Evolutionary conservation across 2,797 vertebrate genomes (phyloP).

Genomic region (Pseudochirops corinnae): DNA sequence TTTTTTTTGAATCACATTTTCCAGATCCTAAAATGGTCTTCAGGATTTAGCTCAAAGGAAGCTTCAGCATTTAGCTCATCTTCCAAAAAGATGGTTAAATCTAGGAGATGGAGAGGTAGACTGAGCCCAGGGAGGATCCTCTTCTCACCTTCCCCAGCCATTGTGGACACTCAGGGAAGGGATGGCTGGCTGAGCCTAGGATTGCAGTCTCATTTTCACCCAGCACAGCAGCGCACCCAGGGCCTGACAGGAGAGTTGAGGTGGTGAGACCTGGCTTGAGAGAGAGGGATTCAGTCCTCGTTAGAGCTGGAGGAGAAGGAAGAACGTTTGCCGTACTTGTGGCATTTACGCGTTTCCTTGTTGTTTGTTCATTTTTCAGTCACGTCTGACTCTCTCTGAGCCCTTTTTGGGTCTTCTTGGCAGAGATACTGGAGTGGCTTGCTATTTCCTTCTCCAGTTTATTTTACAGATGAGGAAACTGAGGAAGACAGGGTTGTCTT

Average conservation of each 20-base stretch:
- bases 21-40: constrained; percentile 51
- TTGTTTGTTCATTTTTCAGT: neutral
- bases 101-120: neutral
- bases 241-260: constrained; percentile 59
- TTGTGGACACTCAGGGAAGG: neutral
- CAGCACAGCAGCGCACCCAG: constrained; percentile 51
- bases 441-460: neutral
- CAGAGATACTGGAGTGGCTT: neutral
- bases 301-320: neutral
- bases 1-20: constrained; percentile 27
- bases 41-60: constrained; percentile 37
- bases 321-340: neutral
- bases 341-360: neutral
- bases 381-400: neutral
- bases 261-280: constrained; percentile 61
- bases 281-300: constrained; percentile 9
- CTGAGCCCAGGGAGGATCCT: neutral
- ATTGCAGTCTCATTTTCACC: constrained; percentile 26
- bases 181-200: neutral
- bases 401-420: neutral
- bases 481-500: neutral
- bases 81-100: constrained; percentile 51
- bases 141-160: constrained; percentile 25
- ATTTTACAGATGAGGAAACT: neutral
- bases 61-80: neutral